Conservation (phyloP, 2,888 invertebrate genomes). For the Aphidoletes aphidimyza region DNA sequence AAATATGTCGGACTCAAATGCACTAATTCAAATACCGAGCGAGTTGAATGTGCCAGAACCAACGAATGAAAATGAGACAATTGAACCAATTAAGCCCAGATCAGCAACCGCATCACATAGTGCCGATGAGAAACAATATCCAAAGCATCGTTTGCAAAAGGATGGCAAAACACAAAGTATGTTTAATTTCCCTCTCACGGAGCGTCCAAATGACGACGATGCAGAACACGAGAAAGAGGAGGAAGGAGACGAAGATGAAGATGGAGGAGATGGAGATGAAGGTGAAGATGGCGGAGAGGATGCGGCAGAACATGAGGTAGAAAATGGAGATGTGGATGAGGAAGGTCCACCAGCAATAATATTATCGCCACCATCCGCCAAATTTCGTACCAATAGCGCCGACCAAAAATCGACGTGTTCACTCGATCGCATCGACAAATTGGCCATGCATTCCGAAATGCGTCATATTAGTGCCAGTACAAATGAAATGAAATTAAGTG, state of each 20-base stretch:
- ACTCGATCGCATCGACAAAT: background rate
- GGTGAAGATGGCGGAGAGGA: too few relatives aligned
- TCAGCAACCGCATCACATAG: background rate
- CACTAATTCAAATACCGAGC: conserved; percentile 36
- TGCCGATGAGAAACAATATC: background rate
- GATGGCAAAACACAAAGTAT: background rate
- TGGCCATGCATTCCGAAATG: background rate
- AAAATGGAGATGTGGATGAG: background rate
- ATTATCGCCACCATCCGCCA: background rate
- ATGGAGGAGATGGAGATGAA: too few relatives aligned
- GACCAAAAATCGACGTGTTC: background rate
- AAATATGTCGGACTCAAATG: conserved; percentile 30
- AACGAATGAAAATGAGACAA: conserved; percentile 10
- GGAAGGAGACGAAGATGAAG: too few relatives aligned
- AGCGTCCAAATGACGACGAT: too few relatives aligned
- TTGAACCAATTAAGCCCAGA: conserved; percentile 23
- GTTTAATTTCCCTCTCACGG: background rate
- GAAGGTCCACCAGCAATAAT: conserved; percentile 2
- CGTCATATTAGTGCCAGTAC: conserved; percentile 38
- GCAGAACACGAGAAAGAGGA: background rate
- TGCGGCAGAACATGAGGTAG: background rate
- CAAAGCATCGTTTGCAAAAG: background rate
- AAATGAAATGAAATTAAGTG: conserved; percentile 39
- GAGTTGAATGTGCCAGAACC: conserved; percentile 26
- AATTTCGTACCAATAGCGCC: background rate